phyloP scores from a whole-genome alignment of 1,140 invertebrate genomes.

The Ctenoplectra terminalis region DNA sequence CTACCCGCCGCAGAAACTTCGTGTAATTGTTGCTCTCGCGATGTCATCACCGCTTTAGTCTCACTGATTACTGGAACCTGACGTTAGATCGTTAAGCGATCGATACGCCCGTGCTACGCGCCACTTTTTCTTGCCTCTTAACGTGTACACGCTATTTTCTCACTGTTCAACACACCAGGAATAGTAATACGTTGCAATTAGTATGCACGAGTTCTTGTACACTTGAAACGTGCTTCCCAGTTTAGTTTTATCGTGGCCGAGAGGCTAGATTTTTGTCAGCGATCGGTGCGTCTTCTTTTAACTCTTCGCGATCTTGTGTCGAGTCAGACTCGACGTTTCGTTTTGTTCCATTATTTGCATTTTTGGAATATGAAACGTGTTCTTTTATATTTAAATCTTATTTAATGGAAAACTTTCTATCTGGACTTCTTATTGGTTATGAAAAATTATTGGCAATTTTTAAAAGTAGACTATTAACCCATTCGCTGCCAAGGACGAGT shows the following conservation, averaged over 20 bases:
- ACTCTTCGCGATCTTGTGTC: no score
- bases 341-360: no score
- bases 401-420: no score
- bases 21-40: slow-evolving; percentile 36
- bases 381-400: no score
- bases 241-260: neutral
- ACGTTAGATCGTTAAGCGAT: slow-evolving; percentile 16
- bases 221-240: no score
- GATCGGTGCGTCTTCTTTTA: neutral
- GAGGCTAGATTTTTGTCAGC: neutral
- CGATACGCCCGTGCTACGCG: slow-evolving; percentile 3
- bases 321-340: no score
- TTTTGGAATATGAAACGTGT: no score
- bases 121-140: neutral
- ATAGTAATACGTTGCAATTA: slow-evolving; percentile 12
- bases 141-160: slow-evolving; percentile 6
- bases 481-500: no score
- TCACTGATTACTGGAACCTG: slow-evolving; percentile 14
- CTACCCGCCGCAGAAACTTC: neutral
- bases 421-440: no score
- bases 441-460: no score
- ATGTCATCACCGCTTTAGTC: slow-evolving; percentile 23
- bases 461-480: no score
- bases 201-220: neutral
- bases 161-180: neutral